phyloP scores from a whole-genome alignment of 2,888 invertebrate genomes.

The Drosophila borealis region DNA sequence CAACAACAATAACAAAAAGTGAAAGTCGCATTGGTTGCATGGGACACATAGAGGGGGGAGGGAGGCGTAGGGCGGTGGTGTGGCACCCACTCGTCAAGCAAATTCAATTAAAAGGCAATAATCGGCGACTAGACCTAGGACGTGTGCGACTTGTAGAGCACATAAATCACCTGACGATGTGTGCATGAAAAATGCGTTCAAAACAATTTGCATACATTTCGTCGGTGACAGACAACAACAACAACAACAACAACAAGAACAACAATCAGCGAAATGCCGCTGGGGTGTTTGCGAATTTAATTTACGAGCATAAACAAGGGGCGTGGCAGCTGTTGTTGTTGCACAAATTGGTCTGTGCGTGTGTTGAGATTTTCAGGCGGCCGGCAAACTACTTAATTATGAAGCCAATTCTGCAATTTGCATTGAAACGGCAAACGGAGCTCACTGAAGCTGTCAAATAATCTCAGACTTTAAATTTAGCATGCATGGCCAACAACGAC shows the following conservation, averaged over 20 bases:
- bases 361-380: constrained; percentile 18
- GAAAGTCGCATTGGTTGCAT: constrained; percentile 51
- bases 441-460: constrained; percentile 73
- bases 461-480: constrained; percentile 44
- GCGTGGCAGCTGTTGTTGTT: constrained; percentile 46
- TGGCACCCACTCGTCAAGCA: constrained; percentile 21
- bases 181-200: constrained; percentile 58
- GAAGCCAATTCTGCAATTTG: constrained; percentile 65
- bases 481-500: constrained; percentile 28
- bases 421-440: constrained; percentile 55
- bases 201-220: constrained; percentile 72
- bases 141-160: constrained; percentile 49
- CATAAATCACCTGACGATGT: constrained; percentile 64
- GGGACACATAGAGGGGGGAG: neutral
- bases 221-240: constrained; percentile 66
- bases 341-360: constrained; percentile 28
- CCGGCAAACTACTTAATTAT: constrained; percentile 70
- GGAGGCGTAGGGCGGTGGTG: neutral
- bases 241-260: neutral
- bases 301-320: constrained; percentile 65
- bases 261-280: constrained; percentile 13
- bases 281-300: constrained; percentile 56
- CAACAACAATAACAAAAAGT: constrained; percentile 68
- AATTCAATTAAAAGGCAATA: constrained; percentile 60
- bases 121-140: constrained; percentile 42